phyloP scores from a whole-genome alignment of 2,113 vertebrate species.

The Drymodes brunneopygia region DNA sequence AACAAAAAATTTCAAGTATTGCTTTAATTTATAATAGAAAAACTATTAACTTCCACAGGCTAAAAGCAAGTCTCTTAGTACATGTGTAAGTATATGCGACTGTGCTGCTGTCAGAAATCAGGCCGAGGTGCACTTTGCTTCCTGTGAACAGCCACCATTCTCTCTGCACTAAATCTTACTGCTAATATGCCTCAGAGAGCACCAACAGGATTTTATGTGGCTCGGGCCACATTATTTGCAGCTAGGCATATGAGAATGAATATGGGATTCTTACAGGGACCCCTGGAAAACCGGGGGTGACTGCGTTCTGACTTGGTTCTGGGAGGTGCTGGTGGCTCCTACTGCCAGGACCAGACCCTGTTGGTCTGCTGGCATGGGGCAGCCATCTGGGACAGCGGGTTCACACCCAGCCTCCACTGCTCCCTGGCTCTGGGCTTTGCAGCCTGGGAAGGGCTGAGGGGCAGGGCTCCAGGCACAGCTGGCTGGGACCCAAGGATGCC shows the following conservation, averaged over 20 bases:
- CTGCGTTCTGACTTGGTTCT: neutral
- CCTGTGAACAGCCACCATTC: neutral
- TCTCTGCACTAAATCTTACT: neutral
- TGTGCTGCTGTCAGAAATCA: neutral
- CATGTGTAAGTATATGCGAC: fast-evolving
- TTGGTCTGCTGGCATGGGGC: fast-evolving
- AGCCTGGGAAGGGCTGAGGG: neutral
- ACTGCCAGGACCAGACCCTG: neutral
- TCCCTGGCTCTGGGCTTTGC: neutral
- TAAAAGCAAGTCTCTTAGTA: neutral
- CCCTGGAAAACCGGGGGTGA: neutral
- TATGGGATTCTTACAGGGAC: neutral
- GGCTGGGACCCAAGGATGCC: fast-evolving
- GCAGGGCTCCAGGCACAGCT: fast-evolving
- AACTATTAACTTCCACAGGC: neutral
- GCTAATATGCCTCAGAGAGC: neutral
- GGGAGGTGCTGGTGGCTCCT: fast-evolving
- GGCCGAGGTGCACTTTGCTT: neutral
- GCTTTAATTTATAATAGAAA: neutral
- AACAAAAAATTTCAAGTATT: neutral
- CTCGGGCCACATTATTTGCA: fast-evolving
- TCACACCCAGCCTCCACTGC: neutral
- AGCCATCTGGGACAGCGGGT: fast-evolving
- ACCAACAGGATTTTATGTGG: neutral
- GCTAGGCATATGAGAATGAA: neutral